phyloP scores from a whole-genome alignment of 2,113 vertebrate genomes.

The Pontoporia blainvillei region DNA sequence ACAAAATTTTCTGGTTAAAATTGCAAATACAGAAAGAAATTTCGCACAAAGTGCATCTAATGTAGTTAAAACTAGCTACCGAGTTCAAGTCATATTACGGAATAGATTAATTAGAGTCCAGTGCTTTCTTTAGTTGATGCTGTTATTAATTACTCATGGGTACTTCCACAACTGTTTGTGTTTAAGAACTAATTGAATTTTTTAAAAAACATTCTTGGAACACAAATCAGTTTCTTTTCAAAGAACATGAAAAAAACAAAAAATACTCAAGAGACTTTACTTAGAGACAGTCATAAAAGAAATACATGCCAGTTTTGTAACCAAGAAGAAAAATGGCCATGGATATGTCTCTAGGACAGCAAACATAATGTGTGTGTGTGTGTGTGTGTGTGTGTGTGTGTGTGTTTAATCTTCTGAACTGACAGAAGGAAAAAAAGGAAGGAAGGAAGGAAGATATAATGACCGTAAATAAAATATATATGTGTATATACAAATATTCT shows the following conservation, averaged over 20 bases:
- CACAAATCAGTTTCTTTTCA: constrained; percentile 33
- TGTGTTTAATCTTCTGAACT: not conserved
- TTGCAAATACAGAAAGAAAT: constrained; percentile 6
- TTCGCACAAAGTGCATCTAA: not conserved
- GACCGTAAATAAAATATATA: not conserved
- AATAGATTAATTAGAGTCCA: constrained; percentile 35
- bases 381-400: not conserved
- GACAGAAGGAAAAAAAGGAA: not conserved
- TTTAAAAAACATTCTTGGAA: constrained; percentile 23
- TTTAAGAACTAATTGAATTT: constrained; percentile 59
- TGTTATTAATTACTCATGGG: constrained; percentile 66
- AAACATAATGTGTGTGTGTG: not conserved
- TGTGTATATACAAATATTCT: not conserved
- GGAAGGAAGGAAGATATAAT: not conserved
- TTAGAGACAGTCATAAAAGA: not conserved
- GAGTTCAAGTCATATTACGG: constrained; percentile 44
- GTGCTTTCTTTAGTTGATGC: not conserved
- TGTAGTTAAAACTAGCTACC: constrained; percentile 38
- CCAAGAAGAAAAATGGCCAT: not conserved
- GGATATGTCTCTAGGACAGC: not conserved
- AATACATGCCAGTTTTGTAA: not conserved
- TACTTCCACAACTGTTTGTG: constrained; percentile 29
- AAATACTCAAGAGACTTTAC: not conserved
- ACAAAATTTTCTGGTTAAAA: constrained; percentile 18
- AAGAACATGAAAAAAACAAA: not conserved